phyloP scores from a whole-genome alignment of 2,888 invertebrate genomes.

The Tenthredo livida region DNA sequence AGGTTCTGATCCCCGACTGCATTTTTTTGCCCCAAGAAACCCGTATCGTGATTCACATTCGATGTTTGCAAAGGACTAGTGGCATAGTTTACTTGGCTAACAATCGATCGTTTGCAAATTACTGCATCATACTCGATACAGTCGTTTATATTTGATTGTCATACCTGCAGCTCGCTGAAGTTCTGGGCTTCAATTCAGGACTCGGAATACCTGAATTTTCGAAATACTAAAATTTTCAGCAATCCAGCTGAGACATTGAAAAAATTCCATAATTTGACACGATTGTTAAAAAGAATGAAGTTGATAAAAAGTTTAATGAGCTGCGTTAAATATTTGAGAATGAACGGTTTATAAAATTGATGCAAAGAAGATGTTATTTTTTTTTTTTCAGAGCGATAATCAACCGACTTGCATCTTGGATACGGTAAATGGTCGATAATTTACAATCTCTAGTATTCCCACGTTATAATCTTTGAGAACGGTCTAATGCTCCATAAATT shows the following conservation, averaged over 20 bases:
- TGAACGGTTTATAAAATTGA: background rate
- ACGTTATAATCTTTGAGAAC: constrained; percentile 30
- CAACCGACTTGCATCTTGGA: constrained; percentile 17
- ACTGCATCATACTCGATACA: constrained; percentile 6
- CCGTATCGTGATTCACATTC: constrained; percentile 46
- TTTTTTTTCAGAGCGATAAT: background rate
- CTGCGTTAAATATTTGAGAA: background rate
- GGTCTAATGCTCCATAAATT: constrained; percentile 41
- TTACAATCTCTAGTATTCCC: constrained; percentile 27
- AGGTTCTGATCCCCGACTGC: constrained; percentile 14
- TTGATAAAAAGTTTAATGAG: background rate
- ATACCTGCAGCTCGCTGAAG: background rate
- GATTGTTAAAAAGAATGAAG: background rate
- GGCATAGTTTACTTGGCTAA: constrained; percentile 29
- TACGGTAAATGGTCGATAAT: constrained; percentile 17
- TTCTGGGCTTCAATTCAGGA: background rate
- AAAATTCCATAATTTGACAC: background rate
- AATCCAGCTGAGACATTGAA: background rate
- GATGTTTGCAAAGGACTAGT: constrained; percentile 39
- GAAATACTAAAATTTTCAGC: background rate
- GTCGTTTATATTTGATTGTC: background rate
- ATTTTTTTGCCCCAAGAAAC: constrained; percentile 44
- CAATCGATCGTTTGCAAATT: constrained; percentile 40
- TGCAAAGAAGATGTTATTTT: background rate
- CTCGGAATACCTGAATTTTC: background rate